These are phyloP conservation scores for Nothoprocta pentlandii DNA, from an alignment of 2,113 vertebrate genomes.

Conservation along the genomic window DNA sequence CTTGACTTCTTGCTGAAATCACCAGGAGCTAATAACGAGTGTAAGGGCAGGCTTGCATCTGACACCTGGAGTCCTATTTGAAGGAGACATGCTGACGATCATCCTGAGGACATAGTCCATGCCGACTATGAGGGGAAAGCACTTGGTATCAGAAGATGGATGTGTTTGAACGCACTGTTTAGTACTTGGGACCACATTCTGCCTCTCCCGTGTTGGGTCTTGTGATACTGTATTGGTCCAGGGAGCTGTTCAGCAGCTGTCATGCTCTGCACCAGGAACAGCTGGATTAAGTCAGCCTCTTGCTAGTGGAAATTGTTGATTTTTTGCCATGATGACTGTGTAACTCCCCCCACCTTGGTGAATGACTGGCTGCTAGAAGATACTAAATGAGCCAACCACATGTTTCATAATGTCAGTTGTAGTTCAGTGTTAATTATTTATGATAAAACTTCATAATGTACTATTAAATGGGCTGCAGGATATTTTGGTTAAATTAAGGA, in stretches of 20 bases:
- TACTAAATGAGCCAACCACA: constrained; percentile 40
- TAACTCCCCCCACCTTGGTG: neutral
- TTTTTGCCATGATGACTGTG: neutral
- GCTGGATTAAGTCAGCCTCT: neutral
- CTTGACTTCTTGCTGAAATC: too few species aligned
- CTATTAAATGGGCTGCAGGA: constrained; percentile 64
- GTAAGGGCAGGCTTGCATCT: neutral
- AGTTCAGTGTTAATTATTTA: constrained; percentile 67
- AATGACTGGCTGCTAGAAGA: neutral
- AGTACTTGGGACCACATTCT: neutral
- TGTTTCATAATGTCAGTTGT: constrained; percentile 33
- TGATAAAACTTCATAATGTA: constrained; percentile 65
- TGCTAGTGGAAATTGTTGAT: neutral
- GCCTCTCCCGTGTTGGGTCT: neutral
- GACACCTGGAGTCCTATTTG: neutral
- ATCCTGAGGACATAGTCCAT: neutral
- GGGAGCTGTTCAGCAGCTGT: neutral
- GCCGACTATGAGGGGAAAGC: neutral
- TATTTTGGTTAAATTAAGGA: constrained; percentile 61
- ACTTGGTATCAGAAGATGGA: neutral
- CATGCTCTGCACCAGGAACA: neutral
- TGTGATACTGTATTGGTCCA: accelerated
- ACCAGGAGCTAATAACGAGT: neutral
- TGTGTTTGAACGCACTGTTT: neutral
- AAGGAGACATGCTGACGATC: accelerated